Percentiles rank a stretch among this genome's conserved stretches.
phyloP scores from a whole-genome alignment of 2,113 vertebrate species.

The Sceloporus undulatus region DNA sequence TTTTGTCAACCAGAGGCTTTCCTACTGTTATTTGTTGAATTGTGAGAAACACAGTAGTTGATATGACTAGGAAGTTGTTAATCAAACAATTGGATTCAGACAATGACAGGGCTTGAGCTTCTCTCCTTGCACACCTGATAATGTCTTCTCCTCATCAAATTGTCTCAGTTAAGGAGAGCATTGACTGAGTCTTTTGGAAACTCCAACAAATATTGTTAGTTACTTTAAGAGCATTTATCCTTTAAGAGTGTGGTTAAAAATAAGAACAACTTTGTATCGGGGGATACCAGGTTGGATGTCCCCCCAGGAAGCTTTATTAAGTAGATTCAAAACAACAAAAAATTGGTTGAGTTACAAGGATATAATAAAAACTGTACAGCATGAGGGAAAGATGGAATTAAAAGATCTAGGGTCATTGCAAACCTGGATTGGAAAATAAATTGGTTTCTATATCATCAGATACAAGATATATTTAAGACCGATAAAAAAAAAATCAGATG shows the following conservation, averaged over 20 bases:
- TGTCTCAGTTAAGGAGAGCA: slow-evolving; percentile 33
- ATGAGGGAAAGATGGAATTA: no score
- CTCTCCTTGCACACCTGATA: background rate
- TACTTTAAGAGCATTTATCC: background rate
- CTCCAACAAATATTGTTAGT: background rate
- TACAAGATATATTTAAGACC: no score
- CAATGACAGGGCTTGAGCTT: background rate
- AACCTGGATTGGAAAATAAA: no score
- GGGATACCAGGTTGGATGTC: no score
- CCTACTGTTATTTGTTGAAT: background rate
- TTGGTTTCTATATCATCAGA: no score
- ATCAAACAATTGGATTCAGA: background rate
- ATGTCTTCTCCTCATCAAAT: slow-evolving; percentile 23
- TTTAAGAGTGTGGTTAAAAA: background rate
- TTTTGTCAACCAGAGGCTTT: background rate
- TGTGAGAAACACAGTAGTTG: background rate
- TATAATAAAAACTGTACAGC: no score
- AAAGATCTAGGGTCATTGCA: no score
- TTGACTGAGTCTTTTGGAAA: slow-evolving; percentile 5
- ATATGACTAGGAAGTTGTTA: background rate
- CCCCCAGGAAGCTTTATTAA: no score
- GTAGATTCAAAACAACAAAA: no score
- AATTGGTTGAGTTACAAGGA: no score
- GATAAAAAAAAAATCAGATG: no score
- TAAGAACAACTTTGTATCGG: no score